These are phyloP conservation scores for Drosophila subquinaria DNA, from an alignment of 2,888 invertebrate species.

Conservation along the genomic window DNA sequence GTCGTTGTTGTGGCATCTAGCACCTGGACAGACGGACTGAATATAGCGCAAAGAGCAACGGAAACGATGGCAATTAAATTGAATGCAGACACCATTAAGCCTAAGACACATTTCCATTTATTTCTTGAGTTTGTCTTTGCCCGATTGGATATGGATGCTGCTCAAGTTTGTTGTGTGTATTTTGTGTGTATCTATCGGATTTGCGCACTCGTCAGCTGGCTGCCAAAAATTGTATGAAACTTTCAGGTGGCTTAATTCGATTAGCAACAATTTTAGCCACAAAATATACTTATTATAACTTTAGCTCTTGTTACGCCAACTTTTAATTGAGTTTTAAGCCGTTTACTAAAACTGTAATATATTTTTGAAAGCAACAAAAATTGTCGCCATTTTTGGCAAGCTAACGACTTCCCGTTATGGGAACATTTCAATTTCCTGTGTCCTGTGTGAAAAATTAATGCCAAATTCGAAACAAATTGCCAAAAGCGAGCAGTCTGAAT, in stretches of 20 bases:
- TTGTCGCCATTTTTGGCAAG: conserved; percentile 42
- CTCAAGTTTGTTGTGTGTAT: conserved; percentile 12
- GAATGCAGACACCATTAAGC: conserved; percentile 63
- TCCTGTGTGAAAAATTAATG: conserved; percentile 78
- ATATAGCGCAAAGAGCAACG: conserved; percentile 48
- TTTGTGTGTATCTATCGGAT: conserved; percentile 1
- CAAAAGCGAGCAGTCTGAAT: conserved; percentile 50
- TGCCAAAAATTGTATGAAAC: conserved; percentile 34
- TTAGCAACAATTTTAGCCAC: conserved; percentile 60
- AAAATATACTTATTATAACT: conserved; percentile 42
- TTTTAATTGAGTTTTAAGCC: conserved; percentile 73
- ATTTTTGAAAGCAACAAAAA: conserved; percentile 17
- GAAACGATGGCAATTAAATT: conserved; percentile 74
- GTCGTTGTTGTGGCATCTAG: conserved; percentile 39
- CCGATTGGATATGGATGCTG: conserved; percentile 29
- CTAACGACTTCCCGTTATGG: conserved; percentile 78
- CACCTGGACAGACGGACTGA: conserved; percentile 59
- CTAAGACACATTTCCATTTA: conserved; percentile 34
- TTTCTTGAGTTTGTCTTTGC: conserved; percentile 23
- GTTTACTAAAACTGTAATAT: conserved; percentile 40
- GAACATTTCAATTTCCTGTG: conserved; percentile 79
- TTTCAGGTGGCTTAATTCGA: conserved; percentile 54
- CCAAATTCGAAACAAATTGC: conserved; percentile 76
- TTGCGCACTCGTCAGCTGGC: conserved; percentile 14
- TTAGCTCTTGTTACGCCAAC: conserved; percentile 44